A percentile compares a stretch with the other conserved stretches of the same genome.
These are phyloP conservation scores for Drosophila funebris DNA, from an alignment of 1,140 invertebrate genomes.

Conservation along the genomic window DNA sequence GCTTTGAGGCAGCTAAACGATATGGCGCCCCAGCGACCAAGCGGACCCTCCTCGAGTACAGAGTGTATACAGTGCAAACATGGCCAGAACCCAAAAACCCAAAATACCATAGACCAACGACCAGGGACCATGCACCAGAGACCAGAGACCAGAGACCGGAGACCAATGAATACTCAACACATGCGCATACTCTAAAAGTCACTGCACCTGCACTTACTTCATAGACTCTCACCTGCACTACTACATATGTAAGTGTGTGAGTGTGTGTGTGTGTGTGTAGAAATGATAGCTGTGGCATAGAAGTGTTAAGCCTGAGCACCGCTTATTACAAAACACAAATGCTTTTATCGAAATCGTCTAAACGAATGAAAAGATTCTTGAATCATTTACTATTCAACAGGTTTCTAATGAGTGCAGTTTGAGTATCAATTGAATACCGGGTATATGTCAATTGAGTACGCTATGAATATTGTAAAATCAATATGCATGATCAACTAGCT, in stretches of 20 bases:
- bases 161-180: neutral
- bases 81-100: slow-evolving; percentile 6
- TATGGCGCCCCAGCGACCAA: slow-evolving; percentile 37
- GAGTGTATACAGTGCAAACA: neutral
- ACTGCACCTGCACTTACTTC: slow-evolving; percentile 8
- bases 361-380: no score
- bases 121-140: neutral
- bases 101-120: neutral
- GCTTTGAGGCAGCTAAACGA: slow-evolving; percentile 73
- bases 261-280: neutral
- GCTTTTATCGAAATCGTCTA: no score
- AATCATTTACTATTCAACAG: no score
- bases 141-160: slow-evolving; percentile 3
- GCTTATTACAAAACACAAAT: no score
- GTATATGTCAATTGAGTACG: no score
- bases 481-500: no score
- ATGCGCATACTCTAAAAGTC: slow-evolving; percentile 7
- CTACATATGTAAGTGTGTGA: neutral
- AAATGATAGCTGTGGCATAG: no score
- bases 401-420: no score
- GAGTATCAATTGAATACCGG: no score
- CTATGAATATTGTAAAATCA: no score
- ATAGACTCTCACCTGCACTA: no score
- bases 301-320: no score
- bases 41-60: neutral